Base-by-base conservation (phyloP, 2,888 invertebrate genomes). In the Drosophila diplacantha region DNA sequence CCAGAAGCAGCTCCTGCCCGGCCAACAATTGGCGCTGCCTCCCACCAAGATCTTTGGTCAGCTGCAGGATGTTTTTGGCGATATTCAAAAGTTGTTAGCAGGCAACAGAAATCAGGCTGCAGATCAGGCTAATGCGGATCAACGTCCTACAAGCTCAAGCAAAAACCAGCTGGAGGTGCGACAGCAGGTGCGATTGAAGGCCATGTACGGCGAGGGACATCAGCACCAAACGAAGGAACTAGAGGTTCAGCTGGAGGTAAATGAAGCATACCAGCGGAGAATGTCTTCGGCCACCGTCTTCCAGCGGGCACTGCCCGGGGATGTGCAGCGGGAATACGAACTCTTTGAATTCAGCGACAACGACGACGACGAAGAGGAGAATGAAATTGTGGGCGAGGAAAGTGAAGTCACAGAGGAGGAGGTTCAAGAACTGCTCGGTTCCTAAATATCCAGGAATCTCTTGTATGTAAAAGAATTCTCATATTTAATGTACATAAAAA, bases 211-310 rank as follows among this genome's bases (percentile, higher is more conserved):
- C 14, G 69, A 69, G 0, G 20, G 62, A 1, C 18, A 29, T 3
- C 4, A 7, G 5, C 14, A 9, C 1, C 24, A 49, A 14, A 11
- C 29, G 14, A 50, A 47, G 16, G 44, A 53, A 16, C 16, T 14
- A 6, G 37, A 34, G 1, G 37, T 37, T 6, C 29, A 61, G 29
- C 34, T 41, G n/a, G 60, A 63, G 22, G 14, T 22, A 7, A 37
- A 38, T 12, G 31, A 50, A n/a, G 2, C 38, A 2, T 32, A 78
- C 24, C 75, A 82, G 24, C 62, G 75, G 6, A 74, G 83, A 9
- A 85, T 80, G 83, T 76, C 81, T 6, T 73, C 81, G 1, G 76
- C 73, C 9, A 83, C 84, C 2, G 54, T 83, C 0, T 83, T 83
- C 39, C 46, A 60, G 1, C 59, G 60, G 18, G 43, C 57, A 43